Percentiles rank a stretch among this genome's conserved stretches.
These are phyloP conservation scores for Ctena decussata DNA, from an alignment of 2,888 invertebrate genomes.

Conservation along the genomic window DNA sequence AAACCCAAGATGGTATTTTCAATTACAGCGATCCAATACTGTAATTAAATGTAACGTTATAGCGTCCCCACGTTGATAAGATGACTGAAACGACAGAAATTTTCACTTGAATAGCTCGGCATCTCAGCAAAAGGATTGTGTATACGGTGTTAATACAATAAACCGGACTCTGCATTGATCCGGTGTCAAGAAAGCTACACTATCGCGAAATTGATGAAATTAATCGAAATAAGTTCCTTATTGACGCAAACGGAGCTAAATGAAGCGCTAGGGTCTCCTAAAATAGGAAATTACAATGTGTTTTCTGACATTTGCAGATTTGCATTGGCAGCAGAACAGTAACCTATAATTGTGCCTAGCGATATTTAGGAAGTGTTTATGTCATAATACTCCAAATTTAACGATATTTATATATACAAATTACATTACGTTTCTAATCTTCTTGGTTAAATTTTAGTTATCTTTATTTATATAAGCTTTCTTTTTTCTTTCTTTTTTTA, in stretches of 20 bases:
- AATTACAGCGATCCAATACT: neutral
- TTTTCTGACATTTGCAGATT: neutral
- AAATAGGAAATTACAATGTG: neutral
- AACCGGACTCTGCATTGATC: conserved; percentile 1
- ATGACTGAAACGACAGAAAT: neutral
- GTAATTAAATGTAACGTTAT: conserved; percentile 2
- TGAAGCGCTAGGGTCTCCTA: conserved; percentile 5
- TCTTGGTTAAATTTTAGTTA: too few species aligned
- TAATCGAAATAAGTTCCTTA: conserved; percentile 14
- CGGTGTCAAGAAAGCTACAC: conserved; percentile 4
- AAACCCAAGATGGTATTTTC: neutral
- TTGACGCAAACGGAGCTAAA: conserved; percentile 8
- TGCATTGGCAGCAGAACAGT: neutral
- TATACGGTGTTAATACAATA: conserved; percentile 12
- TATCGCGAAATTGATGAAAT: conserved; percentile 9
- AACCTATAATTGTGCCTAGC: neutral
- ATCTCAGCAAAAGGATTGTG: neutral
- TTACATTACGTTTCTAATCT: too few species aligned
- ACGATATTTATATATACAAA: neutral
- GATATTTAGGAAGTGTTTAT: neutral
- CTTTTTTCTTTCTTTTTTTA: too few species aligned
- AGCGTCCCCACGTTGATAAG: neutral
- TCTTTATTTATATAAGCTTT: too few species aligned
- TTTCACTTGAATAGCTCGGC: neutral
- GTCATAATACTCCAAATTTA: neutral